Evolutionary conservation across 1,140 invertebrate species (phyloP).

Genomic region (Drosophila oshimai): DNA sequence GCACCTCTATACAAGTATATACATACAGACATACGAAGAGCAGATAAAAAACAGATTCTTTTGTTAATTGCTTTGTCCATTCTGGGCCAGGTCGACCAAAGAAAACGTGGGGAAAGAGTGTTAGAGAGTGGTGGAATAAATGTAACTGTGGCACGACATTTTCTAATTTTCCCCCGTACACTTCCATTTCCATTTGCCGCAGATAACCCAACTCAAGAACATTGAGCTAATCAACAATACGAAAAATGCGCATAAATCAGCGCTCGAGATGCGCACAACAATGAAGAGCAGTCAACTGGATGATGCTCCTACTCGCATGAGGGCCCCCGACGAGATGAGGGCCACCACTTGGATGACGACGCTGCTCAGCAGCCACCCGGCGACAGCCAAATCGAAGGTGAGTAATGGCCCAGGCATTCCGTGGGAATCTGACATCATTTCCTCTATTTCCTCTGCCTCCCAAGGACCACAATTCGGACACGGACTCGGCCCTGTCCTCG

Average conservation of each 20-base stretch:
- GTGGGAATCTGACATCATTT: background rate
- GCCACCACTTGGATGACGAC: conserved; percentile 62
- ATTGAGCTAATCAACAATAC: conserved; percentile 82
- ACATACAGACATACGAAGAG: background rate
- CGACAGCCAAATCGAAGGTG: conserved; percentile 56
- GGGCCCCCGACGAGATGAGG: conserved; percentile 29
- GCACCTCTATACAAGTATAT: background rate
- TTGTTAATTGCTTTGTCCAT: conserved; percentile 40
- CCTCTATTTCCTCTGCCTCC: background rate
- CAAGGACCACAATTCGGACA: conserved; percentile 76
- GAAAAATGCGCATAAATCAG: conserved; percentile 78
- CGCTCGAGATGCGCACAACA: conserved; percentile 61
- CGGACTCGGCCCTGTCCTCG: conserved; percentile 82
- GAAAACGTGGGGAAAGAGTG: conserved; percentile 33
- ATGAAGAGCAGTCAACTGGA: conserved; percentile 41
- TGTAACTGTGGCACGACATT: conserved; percentile 47
- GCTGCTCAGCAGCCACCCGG: conserved; percentile 48
- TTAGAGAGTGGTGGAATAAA: conserved; percentile 33
- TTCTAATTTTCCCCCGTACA: conserved; percentile 37
- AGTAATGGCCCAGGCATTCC: background rate
- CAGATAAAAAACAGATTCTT: conserved; percentile 38
- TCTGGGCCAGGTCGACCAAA: conserved; percentile 10
- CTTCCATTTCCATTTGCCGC: conserved; percentile 7
- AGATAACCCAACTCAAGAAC: conserved; percentile 82
- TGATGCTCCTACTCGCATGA: conserved; percentile 39